phyloP scores from a whole-genome alignment of 2,113 vertebrate species.

The Solea senegalensis region DNA sequence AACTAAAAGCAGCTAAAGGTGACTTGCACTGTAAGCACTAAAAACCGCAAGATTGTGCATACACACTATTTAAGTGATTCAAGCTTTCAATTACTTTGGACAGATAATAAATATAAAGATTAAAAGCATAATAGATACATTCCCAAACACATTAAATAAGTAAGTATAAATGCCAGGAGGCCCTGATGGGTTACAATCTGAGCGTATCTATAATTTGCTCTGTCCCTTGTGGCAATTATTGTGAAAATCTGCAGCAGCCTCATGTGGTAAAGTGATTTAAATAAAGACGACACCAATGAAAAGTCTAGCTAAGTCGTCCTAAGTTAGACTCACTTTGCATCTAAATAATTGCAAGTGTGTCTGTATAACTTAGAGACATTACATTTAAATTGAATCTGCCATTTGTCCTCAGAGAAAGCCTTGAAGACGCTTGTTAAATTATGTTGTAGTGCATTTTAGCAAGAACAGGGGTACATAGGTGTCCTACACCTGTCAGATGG shows the following conservation, averaged over 20 bases:
- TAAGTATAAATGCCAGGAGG: slow-evolving; percentile 2
- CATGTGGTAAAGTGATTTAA: slow-evolving; percentile 43
- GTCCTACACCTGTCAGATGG: slow-evolving; percentile 53
- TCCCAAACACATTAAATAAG: slow-evolving; percentile 19
- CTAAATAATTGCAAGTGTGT: slow-evolving; percentile 33
- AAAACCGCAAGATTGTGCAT: neutral
- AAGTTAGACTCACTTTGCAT: slow-evolving; percentile 36
- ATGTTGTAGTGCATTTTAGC: slow-evolving; percentile 20
- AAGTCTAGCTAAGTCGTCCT: neutral
- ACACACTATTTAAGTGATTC: too few species aligned
- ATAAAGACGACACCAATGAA: slow-evolving; percentile 39
- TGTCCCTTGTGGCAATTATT: slow-evolving; percentile 21
- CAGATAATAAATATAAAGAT: neutral
- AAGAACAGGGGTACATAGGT: slow-evolving; percentile 12
- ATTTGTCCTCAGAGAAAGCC: neutral
- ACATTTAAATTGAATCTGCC: slow-evolving; percentile 37
- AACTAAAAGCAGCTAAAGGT: too few species aligned
- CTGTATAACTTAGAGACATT: slow-evolving; percentile 44
- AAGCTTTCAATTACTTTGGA: neutral
- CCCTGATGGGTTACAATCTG: slow-evolving; percentile 19
- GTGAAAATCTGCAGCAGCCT: slow-evolving; percentile 7
- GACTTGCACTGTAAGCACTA: neutral
- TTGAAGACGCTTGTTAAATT: slow-evolving; percentile 21
- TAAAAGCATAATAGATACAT: neutral
- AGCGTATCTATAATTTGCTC: slow-evolving; percentile 12